Percentiles rank a stretch among this genome's conserved stretches.
phyloP scores from a whole-genome alignment of 2,888 invertebrate species.

The Chrysomela aeneicollis region DNA sequence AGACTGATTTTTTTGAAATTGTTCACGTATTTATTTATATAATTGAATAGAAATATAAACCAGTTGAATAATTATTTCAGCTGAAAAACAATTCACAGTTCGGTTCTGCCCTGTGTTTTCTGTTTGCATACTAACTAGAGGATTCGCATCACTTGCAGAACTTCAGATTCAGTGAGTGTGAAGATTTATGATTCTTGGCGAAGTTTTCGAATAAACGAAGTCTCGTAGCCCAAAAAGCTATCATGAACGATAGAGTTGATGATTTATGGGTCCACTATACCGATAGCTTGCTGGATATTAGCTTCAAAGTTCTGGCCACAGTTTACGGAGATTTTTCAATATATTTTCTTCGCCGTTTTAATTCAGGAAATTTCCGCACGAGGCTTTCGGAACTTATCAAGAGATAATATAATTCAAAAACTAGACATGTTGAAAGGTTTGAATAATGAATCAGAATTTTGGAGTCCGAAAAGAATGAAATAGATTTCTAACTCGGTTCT shows the following conservation, averaged over 20 bases:
- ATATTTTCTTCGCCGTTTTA: constrained; percentile 9
- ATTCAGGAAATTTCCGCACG: background rate
- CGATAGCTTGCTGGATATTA: constrained; percentile 42
- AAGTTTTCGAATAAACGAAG: constrained; percentile 41
- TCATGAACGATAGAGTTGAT: constrained; percentile 45
- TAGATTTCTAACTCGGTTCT: too few relatives aligned
- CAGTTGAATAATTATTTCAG: background rate
- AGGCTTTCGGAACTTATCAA: constrained; percentile 2
- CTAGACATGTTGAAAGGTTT: too few relatives aligned
- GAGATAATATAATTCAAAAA: too few relatives aligned
- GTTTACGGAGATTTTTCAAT: too few relatives aligned
- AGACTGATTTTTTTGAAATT: too few relatives aligned
- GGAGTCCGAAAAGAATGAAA: too few relatives aligned
- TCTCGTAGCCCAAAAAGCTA: constrained; percentile 34
- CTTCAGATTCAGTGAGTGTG: constrained; percentile 35
- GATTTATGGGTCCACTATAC: constrained; percentile 43
- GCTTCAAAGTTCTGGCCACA: constrained; percentile 19
- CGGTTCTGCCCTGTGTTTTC: background rate
- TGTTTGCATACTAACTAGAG: constrained; percentile 43
- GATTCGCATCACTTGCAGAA: constrained; percentile 44
- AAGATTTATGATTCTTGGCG: constrained; percentile 42
- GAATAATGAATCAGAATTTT: too few relatives aligned
- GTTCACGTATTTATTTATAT: too few relatives aligned
- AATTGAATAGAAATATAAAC: too few relatives aligned
- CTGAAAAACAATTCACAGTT: background rate